Evolutionary conservation across 2,797 vertebrate genomes (phyloP).

Genomic region (Melopsittacus undulatus): DNA sequence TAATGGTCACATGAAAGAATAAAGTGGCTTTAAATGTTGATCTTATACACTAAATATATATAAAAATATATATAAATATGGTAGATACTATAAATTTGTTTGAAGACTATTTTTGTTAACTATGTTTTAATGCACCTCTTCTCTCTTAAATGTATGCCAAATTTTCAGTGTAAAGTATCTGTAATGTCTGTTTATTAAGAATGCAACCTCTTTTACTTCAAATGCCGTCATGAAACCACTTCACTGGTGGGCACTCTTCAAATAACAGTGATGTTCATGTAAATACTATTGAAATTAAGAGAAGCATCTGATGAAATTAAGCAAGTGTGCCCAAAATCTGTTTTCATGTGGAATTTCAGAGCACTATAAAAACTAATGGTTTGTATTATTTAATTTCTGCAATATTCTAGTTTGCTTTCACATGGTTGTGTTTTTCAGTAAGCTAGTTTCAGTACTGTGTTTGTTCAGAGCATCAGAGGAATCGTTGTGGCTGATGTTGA

Average conservation of each 20-base stretch:
- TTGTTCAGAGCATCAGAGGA: not conserved
- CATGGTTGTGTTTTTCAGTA: not conserved
- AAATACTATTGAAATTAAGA: not conserved
- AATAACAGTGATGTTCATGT: not conserved
- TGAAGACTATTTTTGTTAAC: not conserved
- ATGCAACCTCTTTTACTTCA: not conserved
- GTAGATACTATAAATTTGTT: not conserved
- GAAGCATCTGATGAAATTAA: not conserved
- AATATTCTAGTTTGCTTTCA: not conserved
- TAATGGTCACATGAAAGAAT: not conserved
- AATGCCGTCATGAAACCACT: not conserved
- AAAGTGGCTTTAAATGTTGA: constrained; percentile 27
- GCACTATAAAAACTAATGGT: not conserved
- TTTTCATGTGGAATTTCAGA: not conserved
- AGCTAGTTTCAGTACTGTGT: not conserved
- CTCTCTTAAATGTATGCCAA: not conserved
- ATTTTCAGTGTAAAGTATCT: not conserved
- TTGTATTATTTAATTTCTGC: not conserved
- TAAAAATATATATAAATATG: constrained; percentile 4
- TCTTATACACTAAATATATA: constrained; percentile 32
- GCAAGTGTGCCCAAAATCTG: not conserved
- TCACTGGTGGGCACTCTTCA: not conserved
- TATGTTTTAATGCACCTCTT: not conserved
- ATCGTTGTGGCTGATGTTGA: fast-evolving
- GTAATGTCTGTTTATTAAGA: not conserved